Percentiles rank a stretch among this genome's conserved stretches.
These are phyloP conservation scores for Misgurnus anguillicaudatus DNA, from an alignment of 2,113 vertebrate genomes.

Conservation along the genomic window DNA sequence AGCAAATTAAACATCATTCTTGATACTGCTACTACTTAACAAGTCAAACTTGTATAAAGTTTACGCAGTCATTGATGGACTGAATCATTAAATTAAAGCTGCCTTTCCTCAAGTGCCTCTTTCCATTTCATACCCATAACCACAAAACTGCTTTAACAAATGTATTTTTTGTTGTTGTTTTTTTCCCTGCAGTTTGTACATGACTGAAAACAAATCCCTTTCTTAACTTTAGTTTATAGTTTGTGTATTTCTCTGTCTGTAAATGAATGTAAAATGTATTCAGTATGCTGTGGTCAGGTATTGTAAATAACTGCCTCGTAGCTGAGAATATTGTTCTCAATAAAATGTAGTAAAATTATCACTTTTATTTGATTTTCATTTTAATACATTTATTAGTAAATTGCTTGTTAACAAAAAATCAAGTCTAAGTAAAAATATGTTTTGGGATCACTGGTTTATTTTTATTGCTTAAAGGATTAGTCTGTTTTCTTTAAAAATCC, in stretches of 20 bases:
- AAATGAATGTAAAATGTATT: conserved; percentile 30
- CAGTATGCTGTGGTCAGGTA: conserved; percentile 8
- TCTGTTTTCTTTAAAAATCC: no score
- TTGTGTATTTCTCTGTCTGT: conserved; percentile 1
- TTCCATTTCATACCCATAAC: not conserved
- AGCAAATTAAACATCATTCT: not conserved
- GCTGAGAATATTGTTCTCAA: conserved; percentile 10
- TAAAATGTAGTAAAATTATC: not conserved
- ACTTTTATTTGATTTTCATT: not conserved
- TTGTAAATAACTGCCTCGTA: conserved; percentile 19
- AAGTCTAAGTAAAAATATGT: not conserved
- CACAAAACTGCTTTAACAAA: not conserved
- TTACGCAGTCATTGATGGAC: not conserved
- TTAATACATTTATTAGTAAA: not conserved
- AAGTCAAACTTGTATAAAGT: not conserved
- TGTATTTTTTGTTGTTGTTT: not conserved
- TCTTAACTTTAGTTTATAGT: not conserved
- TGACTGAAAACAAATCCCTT: not conserved
- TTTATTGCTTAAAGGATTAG: not conserved
- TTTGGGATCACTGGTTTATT: not conserved
- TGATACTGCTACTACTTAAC: not conserved
- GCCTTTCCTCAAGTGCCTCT: conserved; percentile 19
- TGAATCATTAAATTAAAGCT: not conserved
- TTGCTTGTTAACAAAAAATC: not conserved
- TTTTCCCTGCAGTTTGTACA: not conserved